These are phyloP conservation scores for Atethmia centrago DNA, from an alignment of 2,888 invertebrate genomes.

Conservation along the genomic window DNA sequence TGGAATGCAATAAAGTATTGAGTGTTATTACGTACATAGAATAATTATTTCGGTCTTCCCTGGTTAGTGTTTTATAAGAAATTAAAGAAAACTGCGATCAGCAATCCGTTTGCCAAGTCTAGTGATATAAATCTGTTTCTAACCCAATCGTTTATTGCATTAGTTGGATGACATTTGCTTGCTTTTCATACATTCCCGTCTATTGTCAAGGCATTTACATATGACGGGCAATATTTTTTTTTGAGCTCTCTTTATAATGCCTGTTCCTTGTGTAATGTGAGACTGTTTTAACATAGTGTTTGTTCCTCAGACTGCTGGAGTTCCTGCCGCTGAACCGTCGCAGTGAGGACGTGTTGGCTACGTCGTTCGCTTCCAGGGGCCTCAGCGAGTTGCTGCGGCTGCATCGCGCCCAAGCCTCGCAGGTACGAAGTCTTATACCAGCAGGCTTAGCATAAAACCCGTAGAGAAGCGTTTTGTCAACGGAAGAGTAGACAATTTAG, in stretches of 20 bases:
- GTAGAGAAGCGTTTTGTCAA: too few relatives aligned
- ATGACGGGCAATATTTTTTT: neutral
- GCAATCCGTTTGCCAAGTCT: neutral
- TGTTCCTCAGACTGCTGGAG: conserved; percentile 93
- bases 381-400: conserved; percentile 95
- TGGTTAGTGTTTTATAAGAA: neutral
- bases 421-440: conserved; percentile 79
- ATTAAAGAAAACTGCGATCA: neutral
- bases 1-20: too few relatives aligned
- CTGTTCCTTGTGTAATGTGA: neutral
- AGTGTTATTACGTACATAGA: too few relatives aligned
- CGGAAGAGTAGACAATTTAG: too few relatives aligned
- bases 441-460: too few relatives aligned
- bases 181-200: neutral
- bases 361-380: conserved; percentile 95
- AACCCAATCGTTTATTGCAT: neutral
- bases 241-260: neutral
- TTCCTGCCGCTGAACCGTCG: conserved; percentile 98
- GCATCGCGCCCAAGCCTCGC: conserved; percentile 95
- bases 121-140: too few relatives aligned
- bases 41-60: too few relatives aligned
- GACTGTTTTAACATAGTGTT: neutral
- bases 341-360: conserved; percentile 96
- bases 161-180: neutral
- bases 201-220: too few relatives aligned